Percentiles rank a stretch among this genome's conserved stretches.
Evolutionary conservation across 2,888 invertebrate species (phyloP).

Genomic region (Bedellia somnulentella): DNA sequence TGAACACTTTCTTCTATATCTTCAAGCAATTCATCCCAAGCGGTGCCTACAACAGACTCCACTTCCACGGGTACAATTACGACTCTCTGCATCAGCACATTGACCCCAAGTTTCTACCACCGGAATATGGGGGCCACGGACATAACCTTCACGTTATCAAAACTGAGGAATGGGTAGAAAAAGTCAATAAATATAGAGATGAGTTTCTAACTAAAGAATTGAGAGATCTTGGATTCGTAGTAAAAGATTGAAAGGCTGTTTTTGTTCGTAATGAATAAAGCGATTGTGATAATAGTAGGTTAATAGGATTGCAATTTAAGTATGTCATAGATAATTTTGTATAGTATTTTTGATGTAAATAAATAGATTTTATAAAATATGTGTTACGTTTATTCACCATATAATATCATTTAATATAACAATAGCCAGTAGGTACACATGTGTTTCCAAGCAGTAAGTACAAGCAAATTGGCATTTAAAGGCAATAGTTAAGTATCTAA

Average conservation of each 20-base stretch:
- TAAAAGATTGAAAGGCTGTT: conserved; percentile 13
- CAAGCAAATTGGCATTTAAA: too few relatives aligned
- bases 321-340: too few relatives aligned
- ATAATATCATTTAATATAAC: too few relatives aligned
- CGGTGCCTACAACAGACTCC: conserved; percentile 58
- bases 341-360: too few relatives aligned
- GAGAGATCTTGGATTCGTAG: conserved; percentile 59
- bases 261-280: too few relatives aligned
- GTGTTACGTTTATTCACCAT: too few relatives aligned
- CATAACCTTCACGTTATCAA: conserved; percentile 52
- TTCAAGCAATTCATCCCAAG: conserved; percentile 76
- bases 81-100: conserved; percentile 36
- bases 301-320: too few relatives aligned
- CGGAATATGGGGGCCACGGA: conserved; percentile 48
- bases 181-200: conserved; percentile 47
- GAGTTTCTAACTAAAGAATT: conserved; percentile 64
- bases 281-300: too few relatives aligned
- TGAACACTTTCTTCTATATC: conserved; percentile 72
- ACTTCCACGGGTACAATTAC: conserved; percentile 41
- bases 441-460: too few relatives aligned
- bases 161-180: conserved; percentile 66
- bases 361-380: too few relatives aligned
- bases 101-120: conserved; percentile 32
- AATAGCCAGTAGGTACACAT: too few relatives aligned
- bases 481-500: too few relatives aligned